These are phyloP conservation scores for Ficedula albicollis DNA, from an alignment of 2,797 vertebrate genomes.

Conservation along the genomic window DNA sequence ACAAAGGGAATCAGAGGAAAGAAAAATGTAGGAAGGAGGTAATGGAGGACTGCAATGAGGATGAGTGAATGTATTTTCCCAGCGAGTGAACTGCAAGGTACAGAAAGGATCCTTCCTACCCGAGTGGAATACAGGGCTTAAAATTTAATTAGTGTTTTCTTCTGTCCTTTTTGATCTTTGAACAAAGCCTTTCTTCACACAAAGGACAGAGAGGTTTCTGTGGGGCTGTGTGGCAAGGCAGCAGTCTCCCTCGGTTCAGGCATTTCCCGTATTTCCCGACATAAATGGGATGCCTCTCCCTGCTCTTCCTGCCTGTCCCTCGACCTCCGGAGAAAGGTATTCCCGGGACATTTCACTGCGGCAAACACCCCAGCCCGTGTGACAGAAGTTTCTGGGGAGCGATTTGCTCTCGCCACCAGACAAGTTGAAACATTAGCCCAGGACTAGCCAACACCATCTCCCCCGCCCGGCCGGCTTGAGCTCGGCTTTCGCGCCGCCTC, in stretches of 20 bases:
- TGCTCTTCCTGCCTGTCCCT: background rate
- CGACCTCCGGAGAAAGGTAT: background rate
- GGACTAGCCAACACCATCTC: no score
- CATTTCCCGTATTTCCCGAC: background rate
- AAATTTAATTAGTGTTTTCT: slow-evolving; percentile 25
- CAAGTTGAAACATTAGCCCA: background rate
- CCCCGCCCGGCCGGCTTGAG: background rate
- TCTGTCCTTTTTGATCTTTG: slow-evolving; percentile 34
- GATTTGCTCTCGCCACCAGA: background rate
- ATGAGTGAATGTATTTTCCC: background rate
- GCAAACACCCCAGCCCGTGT: background rate
- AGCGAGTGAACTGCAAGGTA: background rate
- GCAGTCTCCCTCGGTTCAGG: background rate
- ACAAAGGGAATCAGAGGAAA: background rate
- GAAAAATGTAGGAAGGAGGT: background rate
- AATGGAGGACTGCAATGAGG: background rate
- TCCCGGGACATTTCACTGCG: background rate
- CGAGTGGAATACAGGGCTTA: background rate
- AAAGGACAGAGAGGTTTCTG: slow-evolving; percentile 33
- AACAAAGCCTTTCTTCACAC: slow-evolving; percentile 44
- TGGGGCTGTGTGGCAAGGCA: background rate
- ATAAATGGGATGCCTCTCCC: background rate
- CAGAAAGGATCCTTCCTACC: background rate
- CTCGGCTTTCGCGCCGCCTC: background rate
- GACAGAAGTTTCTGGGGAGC: background rate